phyloP scores from a whole-genome alignment of 2,888 invertebrate species.

The Allolobophora icterica region DNA sequence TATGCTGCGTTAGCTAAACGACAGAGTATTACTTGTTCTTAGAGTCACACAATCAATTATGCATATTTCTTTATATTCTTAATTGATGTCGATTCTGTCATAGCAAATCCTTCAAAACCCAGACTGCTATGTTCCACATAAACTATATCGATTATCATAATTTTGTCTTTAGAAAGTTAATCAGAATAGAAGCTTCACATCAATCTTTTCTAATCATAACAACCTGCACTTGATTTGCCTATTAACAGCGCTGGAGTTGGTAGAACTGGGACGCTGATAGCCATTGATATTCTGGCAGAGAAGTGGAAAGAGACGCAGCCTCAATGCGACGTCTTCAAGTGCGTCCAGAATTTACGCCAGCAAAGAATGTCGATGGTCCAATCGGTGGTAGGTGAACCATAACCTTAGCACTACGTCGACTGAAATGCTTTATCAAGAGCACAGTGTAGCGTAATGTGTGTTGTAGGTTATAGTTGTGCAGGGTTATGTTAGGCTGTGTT shows the following conservation, averaged over 20 bases:
- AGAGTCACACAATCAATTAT: too few species aligned
- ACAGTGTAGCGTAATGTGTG: too few species aligned
- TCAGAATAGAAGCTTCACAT: too few species aligned
- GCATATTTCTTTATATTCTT: too few species aligned
- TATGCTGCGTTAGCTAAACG: background rate
- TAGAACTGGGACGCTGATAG: slow-evolving; percentile 62
- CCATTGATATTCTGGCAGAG: slow-evolving; percentile 61
- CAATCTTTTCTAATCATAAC: background rate
- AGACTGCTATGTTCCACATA: too few species aligned
- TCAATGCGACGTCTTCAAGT: slow-evolving; percentile 54
- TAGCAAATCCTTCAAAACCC: too few species aligned
- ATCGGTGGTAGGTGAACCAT: slow-evolving; percentile 45
- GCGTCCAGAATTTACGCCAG: slow-evolving; percentile 60
- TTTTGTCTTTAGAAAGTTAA: background rate
- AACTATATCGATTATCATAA: too few species aligned
- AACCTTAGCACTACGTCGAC: too few species aligned
- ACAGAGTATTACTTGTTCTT: background rate
- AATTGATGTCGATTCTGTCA: too few species aligned
- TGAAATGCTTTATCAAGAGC: too few species aligned
- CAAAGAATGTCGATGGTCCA: slow-evolving; percentile 64
- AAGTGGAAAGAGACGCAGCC: slow-evolving; percentile 54
- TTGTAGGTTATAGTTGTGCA: too few species aligned
- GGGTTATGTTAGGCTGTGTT: too few species aligned
- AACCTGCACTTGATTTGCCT: background rate
- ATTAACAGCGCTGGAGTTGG: slow-evolving; percentile 62